phyloP scores from a whole-genome alignment of 2,888 invertebrate species.

The Polietes domitor region DNA sequence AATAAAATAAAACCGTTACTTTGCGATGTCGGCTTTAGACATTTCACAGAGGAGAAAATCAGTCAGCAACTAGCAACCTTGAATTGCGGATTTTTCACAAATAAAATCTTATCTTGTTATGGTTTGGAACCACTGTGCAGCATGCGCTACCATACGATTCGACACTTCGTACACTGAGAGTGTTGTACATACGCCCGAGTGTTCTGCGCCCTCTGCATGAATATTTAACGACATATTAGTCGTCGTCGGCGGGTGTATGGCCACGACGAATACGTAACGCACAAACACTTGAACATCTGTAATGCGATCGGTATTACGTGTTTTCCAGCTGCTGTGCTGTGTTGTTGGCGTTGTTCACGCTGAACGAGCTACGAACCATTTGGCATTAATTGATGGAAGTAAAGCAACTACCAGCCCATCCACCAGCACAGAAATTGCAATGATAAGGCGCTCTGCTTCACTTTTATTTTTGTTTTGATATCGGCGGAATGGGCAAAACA shows the following conservation, averaged over 20 bases:
- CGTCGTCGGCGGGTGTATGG: background rate
- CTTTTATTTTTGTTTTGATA: background rate
- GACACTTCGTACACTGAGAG: background rate
- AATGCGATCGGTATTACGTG: slow-evolving; percentile 29
- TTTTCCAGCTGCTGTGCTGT: background rate
- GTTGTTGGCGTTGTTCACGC: background rate
- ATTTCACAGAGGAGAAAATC: too few relatives aligned
- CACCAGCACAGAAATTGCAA: slow-evolving; percentile 33
- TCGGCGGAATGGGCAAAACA: background rate
- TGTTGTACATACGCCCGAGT: background rate
- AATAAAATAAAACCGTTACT: too few relatives aligned
- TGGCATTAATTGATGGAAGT: slow-evolving; percentile 52
- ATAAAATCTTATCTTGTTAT: too few relatives aligned
- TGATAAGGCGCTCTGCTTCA: slow-evolving; percentile 28
- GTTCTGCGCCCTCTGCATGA: slow-evolving; percentile 1
- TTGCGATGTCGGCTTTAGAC: too few relatives aligned
- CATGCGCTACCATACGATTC: background rate
- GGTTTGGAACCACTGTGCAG: too few relatives aligned
- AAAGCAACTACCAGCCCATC: slow-evolving; percentile 1
- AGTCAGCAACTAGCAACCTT: too few relatives aligned
- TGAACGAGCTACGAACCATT: background rate
- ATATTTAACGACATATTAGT: background rate
- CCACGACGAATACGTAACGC: background rate
- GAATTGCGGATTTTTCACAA: too few relatives aligned
- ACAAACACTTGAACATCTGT: background rate